These are phyloP conservation scores for Nipponacmea schrenckii DNA, from an alignment of 2,888 invertebrate genomes.

Conservation along the genomic window DNA sequence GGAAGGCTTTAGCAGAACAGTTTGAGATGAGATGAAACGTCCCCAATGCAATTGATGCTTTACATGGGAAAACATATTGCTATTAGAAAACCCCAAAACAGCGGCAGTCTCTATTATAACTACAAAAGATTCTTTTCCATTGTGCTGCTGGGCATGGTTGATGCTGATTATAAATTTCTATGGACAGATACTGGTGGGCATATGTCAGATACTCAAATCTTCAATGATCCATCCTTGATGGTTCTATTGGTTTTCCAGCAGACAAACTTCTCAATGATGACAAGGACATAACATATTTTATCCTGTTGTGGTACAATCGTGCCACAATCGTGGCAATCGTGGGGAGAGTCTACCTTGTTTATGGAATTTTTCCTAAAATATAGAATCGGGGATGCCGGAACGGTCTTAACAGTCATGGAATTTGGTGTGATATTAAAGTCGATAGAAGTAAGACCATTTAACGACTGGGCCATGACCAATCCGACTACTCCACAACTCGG, in stretches of 20 bases:
- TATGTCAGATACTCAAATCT: slow-evolving; percentile 28
- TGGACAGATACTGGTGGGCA: slow-evolving; percentile 32
- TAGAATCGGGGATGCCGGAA: too few species aligned
- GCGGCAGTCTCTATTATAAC: slow-evolving; percentile 28
- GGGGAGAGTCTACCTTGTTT: too few species aligned
- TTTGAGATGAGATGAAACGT: slow-evolving; percentile 7
- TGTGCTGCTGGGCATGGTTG: slow-evolving; percentile 24
- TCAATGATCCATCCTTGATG: slow-evolving; percentile 26
- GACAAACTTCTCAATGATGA: slow-evolving; percentile 35
- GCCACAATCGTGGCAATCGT: too few species aligned
- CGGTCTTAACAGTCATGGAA: too few species aligned
- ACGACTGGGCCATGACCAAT: too few species aligned
- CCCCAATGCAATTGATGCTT: slow-evolving; percentile 9
- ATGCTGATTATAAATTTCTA: slow-evolving; percentile 36
- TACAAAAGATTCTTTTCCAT: slow-evolving; percentile 24
- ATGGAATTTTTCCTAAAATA: too few species aligned
- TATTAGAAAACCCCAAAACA: slow-evolving; percentile 15
- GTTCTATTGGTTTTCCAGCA: slow-evolving; percentile 30
- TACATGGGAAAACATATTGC: slow-evolving; percentile 28
- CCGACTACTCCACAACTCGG: too few species aligned
- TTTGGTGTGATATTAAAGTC: too few species aligned
- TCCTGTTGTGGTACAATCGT: slow-evolving; percentile 31
- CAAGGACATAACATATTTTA: slow-evolving; percentile 32
- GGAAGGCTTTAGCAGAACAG: slow-evolving; percentile 22
- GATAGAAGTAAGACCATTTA: too few species aligned